Base-by-base conservation (phyloP, 2,888 invertebrate species). In the Himalopsyche japonica region DNA sequence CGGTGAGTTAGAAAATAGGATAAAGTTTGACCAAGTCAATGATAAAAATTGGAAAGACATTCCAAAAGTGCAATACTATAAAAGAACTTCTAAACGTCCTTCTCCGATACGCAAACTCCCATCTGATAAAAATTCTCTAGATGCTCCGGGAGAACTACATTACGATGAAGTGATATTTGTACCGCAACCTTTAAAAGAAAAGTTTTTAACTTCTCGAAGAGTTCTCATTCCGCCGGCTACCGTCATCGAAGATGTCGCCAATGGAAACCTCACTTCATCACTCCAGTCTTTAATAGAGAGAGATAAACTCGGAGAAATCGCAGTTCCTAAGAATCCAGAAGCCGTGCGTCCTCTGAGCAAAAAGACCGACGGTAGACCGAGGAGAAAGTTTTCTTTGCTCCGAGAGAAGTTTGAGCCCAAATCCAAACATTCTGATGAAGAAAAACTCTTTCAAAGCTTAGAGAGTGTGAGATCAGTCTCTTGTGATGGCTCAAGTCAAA, bases 321-420 rank as follows among this genome's bases (percentile, higher is more conserved):
- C 89, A 5, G 89, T 89, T 85, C 88, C 89, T 7, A 87, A 89
- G 30, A 86, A 88, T 8, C 78, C 80, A 8, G 88, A 89, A 1
- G 92, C 92, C 89, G 87, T 89, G 82, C 89, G 90, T 8, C 91
- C 91, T 85, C 89, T 89, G n/a, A 92, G 91, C 88, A 92, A 92
- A 88, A 89, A 88, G 76, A 15, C 30, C 70, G 70, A 70, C 27
- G 70, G 70, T 87, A 91, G 91, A 88, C 93, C 93, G 0, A 90
- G 93, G 84, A 89, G 93, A 87, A 94, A 94, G 88, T 93, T 94
- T 89, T 94, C 94, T 4, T 90, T 94, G 83, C 88, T 94, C 24
- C 90, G 93, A 87, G 94, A 94, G 88, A 91, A 91, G 86, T 94
- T 94, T 89, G 94, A 94, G 89, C 92, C 93, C 30, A 91, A 91